phyloP scores from a whole-genome alignment of 2,888 invertebrate species.

The Ferdinandea cuprea region DNA sequence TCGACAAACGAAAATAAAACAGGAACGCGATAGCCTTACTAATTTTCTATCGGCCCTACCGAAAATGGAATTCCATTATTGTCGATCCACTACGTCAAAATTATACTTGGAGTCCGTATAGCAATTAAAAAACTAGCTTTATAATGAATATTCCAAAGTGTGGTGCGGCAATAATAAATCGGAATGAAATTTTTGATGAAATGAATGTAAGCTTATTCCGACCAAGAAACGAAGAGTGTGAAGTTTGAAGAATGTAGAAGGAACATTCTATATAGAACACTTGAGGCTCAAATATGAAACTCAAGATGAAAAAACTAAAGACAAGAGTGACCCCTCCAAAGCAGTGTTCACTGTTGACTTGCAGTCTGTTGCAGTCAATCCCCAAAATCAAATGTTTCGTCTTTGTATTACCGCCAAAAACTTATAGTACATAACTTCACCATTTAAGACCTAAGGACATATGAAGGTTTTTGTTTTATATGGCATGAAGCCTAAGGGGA shows the following conservation, averaged over 20 bases:
- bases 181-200: no score
- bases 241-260: slow-evolving; percentile 30
- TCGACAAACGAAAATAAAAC: slow-evolving; percentile 14
- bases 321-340: slow-evolving; percentile 17
- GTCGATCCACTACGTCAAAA: no score
- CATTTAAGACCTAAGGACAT: slow-evolving; percentile 17
- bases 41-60: slow-evolving; percentile 11
- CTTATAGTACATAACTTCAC: slow-evolving; percentile 31
- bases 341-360: slow-evolving; percentile 28
- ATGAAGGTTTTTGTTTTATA: slow-evolving; percentile 36
- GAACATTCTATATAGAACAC: no score
- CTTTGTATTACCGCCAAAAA: slow-evolving; percentile 22
- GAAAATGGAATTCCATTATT: slow-evolving; percentile 40
- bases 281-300: no score
- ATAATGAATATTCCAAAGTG: slow-evolving; percentile 27
- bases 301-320: slow-evolving; percentile 29
- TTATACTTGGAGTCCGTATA: no score
- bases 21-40: slow-evolving; percentile 6
- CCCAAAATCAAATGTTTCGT: slow-evolving; percentile 11
- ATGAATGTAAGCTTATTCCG: slow-evolving; percentile 26
- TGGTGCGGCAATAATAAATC: slow-evolving; percentile 24
- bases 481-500: slow-evolving; percentile 43
- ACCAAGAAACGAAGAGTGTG: slow-evolving; percentile 28
- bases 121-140: slow-evolving; percentile 27
- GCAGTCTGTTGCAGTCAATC: slow-evolving; percentile 22